A percentile compares a stretch with the other conserved stretches of the same genome.
These are phyloP conservation scores for Cryptotis parvus DNA, from an alignment of 2,113 vertebrate genomes.

Conservation along the genomic window DNA sequence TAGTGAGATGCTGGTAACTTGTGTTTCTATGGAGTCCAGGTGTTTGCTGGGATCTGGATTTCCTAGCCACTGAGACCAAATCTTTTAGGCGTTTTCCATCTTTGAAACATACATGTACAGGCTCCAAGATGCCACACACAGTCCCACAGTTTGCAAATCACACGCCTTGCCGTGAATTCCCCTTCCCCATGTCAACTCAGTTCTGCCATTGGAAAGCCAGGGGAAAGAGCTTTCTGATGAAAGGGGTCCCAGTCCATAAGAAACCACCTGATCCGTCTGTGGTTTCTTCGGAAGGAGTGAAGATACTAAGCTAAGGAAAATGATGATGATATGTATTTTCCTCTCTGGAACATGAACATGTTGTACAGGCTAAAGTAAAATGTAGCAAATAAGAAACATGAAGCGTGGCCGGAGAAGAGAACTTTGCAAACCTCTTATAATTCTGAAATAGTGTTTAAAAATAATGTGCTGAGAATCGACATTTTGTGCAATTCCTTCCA, in stretches of 20 bases:
- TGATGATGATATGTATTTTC: neutral
- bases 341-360: neutral
- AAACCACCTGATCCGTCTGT: neutral
- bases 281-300: neutral
- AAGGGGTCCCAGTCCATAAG: neutral
- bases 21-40: conserved; percentile 59
- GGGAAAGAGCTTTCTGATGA: too few species aligned
- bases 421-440: neutral
- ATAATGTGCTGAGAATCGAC: neutral
- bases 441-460: neutral
- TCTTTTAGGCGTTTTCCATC: conserved; percentile 63
- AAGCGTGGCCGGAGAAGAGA: neutral
- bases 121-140: neutral
- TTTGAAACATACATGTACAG: neutral
- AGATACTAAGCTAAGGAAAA: neutral
- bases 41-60: conserved; percentile 73
- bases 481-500: neutral
- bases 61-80: conserved; percentile 62
- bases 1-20: conserved; percentile 71
- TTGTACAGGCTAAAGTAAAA: neutral
- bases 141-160: neutral
- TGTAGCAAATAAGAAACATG: neutral
- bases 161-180: neutral
- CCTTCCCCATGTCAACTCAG: neutral
- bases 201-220: too few species aligned